A percentile compares a stretch with the other conserved stretches of the same genome.
phyloP scores from a whole-genome alignment of 2,888 invertebrate species.

The Diarsia mendica region DNA sequence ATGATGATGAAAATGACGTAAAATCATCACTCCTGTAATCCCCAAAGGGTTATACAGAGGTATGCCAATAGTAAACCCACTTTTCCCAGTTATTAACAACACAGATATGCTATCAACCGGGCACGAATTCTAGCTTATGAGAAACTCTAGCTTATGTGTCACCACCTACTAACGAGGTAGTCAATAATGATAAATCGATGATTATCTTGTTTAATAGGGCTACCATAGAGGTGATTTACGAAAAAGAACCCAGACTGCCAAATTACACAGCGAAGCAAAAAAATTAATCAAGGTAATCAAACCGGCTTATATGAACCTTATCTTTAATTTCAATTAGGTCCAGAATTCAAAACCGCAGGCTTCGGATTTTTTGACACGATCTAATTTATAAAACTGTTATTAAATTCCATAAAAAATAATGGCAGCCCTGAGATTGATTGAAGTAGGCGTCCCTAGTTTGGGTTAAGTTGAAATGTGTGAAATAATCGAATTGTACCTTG shows the following conservation, averaged over 20 bases:
- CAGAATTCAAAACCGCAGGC: slow-evolving; percentile 48
- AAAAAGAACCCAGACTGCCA: background rate
- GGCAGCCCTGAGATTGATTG: slow-evolving; percentile 52
- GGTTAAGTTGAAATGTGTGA: slow-evolving; percentile 49
- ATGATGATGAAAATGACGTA: no score
- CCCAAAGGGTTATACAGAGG: no score
- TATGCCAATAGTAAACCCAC: no score
- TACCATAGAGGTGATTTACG: background rate
- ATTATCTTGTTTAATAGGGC: background rate
- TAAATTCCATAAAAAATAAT: slow-evolving; percentile 48
- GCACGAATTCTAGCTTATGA: no score
- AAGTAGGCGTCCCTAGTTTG: slow-evolving; percentile 44
- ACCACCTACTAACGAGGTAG: no score
- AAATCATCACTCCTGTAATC: no score
- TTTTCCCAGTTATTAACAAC: no score
- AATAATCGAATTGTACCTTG: slow-evolving; percentile 46
- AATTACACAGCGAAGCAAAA: background rate
- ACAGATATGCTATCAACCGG: no score
- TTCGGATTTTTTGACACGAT: slow-evolving; percentile 5
- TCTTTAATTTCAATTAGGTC: slow-evolving; percentile 41
- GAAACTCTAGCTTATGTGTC: no score
- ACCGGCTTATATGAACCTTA: background rate
- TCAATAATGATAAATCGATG: background rate
- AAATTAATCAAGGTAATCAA: background rate
- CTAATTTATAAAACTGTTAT: slow-evolving; percentile 60